Evolutionary conservation across 2,797 vertebrate species (phyloP).

Genomic region (Heterohyrax brucei): DNA sequence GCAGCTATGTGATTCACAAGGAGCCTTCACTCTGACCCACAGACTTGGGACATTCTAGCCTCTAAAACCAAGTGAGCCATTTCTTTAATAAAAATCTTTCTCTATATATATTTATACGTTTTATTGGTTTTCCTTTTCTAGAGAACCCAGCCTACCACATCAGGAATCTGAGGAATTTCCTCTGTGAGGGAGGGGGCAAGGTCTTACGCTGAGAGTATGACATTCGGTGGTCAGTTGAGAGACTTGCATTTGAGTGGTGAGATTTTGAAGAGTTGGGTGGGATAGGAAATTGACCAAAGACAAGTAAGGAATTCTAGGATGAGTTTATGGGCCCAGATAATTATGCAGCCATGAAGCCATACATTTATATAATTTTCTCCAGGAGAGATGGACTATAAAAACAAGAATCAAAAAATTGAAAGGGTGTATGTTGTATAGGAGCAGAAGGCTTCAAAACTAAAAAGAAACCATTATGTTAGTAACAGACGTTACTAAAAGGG

Average conservation of each 20-base stretch:
- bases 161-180: background rate
- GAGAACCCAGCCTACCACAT: no score
- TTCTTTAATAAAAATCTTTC: no score
- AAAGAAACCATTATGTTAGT: background rate
- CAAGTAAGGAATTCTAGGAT: constrained; percentile 20
- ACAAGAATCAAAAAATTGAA: background rate
- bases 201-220: background rate
- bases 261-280: background rate
- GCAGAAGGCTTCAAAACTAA: constrained; percentile 31
- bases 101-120: no score
- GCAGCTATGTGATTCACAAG: no score
- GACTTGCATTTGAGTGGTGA: background rate
- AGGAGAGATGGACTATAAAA: constrained; percentile 29
- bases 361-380: background rate
- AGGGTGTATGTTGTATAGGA: background rate
- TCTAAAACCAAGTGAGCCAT: no score
- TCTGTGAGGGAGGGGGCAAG: background rate
- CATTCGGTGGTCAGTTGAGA: background rate
- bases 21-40: no score
- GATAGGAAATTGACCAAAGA: background rate
- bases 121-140: no score
- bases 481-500: background rate
- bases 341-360: background rate
- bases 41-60: no score
- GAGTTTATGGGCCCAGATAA: background rate